Percentiles rank a stretch among this genome's conserved stretches.
These are phyloP conservation scores for Paraplagusia blochii DNA, from an alignment of 2,113 vertebrate genomes.

Conservation along the genomic window DNA sequence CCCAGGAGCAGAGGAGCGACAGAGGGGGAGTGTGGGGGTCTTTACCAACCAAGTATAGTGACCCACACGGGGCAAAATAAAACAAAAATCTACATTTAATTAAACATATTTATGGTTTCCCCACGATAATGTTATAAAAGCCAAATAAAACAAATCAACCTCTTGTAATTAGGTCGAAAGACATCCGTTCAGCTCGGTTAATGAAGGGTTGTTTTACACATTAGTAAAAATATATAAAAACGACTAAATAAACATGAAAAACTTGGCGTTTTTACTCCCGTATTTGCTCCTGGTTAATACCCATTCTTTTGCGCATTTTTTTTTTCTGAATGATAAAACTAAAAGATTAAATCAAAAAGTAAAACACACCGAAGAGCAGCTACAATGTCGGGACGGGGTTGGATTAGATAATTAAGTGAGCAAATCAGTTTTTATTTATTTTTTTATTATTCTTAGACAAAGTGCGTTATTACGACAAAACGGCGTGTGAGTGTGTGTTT, in stretches of 20 bases:
- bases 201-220: background rate
- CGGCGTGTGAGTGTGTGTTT: slow-evolving; percentile 25
- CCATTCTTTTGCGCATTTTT: background rate
- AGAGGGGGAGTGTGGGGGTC: slow-evolving; percentile 11
- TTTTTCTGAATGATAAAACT: background rate
- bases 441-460: slow-evolving; percentile 26
- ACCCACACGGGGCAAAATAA: slow-evolving; percentile 1
- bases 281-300: background rate
- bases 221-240: no score
- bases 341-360: background rate
- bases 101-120: background rate
- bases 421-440: slow-evolving; percentile 36
- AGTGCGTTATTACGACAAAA: slow-evolving; percentile 41
- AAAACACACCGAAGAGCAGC: slow-evolving; percentile 1
- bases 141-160: no score
- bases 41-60: slow-evolving; percentile 25
- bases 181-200: no score
- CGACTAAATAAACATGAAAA: background rate
- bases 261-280: background rate
- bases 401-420: slow-evolving; percentile 26
- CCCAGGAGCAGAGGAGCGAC: no score
- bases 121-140: background rate
- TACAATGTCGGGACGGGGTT: slow-evolving; percentile 6
- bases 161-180: no score
- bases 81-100: background rate